These are phyloP conservation scores for Cardiocondyla obscurior DNA, from an alignment of 1,140 invertebrate genomes.

Conservation along the genomic window DNA sequence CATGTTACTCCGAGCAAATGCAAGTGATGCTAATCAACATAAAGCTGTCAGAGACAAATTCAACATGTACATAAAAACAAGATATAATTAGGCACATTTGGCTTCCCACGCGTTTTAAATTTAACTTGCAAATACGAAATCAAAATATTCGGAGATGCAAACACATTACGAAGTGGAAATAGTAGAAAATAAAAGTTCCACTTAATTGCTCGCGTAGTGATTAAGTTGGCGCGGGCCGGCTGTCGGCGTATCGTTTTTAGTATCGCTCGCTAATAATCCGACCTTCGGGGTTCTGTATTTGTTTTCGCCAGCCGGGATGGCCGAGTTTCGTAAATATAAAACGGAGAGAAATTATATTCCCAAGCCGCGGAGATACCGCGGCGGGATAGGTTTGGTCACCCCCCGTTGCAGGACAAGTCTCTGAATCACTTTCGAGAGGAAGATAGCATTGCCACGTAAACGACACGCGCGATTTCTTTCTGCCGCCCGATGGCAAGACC, in stretches of 20 bases:
- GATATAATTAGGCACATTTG: not conserved
- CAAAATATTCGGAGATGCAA: not conserved
- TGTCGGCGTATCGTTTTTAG: not conserved
- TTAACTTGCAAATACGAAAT: not conserved
- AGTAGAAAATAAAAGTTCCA: not conserved
- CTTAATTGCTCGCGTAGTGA: not conserved
- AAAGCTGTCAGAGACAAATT: not conserved
- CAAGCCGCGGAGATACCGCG: no score
- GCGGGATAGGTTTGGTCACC: no score
- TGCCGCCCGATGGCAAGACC: constrained; percentile 17
- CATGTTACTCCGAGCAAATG: not conserved
- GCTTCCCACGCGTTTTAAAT: not conserved
- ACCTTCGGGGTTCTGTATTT: not conserved
- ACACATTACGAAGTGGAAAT: not conserved
- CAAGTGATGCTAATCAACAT: not conserved
- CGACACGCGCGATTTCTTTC: constrained; percentile 19
- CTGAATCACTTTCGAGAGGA: not conserved
- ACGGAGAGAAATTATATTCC: not conserved
- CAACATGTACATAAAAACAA: not conserved
- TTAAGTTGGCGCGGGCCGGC: not conserved
- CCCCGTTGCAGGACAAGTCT: not conserved
- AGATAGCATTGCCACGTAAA: not conserved
- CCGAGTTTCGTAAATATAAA: not conserved
- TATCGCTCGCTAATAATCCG: not conserved
- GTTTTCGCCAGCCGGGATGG: not conserved